Conservation (phyloP, 2,888 invertebrate species). For the Philopedon plagiatum region DNA sequence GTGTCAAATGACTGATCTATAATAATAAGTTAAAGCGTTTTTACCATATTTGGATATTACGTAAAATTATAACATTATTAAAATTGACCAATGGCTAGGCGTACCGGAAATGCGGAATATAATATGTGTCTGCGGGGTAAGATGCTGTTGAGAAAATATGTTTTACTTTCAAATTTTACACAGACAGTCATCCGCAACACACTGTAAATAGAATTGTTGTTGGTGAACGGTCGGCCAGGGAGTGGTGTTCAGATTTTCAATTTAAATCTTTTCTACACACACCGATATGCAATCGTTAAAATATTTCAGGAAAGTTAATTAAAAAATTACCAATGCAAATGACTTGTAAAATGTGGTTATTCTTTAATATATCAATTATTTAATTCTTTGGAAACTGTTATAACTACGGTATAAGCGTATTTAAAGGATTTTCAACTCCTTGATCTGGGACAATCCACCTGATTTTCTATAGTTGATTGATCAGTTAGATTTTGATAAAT, state of each 20-base stretch:
- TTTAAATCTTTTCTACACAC: neutral
- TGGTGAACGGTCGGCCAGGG: conserved; percentile 8
- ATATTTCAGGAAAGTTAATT: neutral
- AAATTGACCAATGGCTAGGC: neutral
- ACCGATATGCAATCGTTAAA: neutral
- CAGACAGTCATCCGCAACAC: conserved; percentile 17
- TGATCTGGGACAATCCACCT: too few relatives aligned
- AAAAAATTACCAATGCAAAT: neutral
- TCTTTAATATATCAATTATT: neutral
- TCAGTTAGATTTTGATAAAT: too few relatives aligned
- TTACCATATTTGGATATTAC: neutral
- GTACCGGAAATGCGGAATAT: neutral
- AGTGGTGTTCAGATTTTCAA: neutral
- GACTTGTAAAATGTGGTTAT: neutral
- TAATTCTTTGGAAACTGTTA: too few relatives aligned
- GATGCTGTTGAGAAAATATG: neutral
- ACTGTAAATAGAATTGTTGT: neutral
- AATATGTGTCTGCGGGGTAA: neutral
- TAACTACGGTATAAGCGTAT: too few relatives aligned
- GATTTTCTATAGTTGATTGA: too few relatives aligned
- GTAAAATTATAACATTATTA: neutral
- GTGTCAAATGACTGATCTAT: too few relatives aligned
- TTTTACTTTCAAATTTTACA: conserved; percentile 18
- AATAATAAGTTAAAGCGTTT: too few relatives aligned
- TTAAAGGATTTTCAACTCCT: too few relatives aligned